phyloP scores from a whole-genome alignment of 2,113 vertebrate species.

The Cinclus cinclus region DNA sequence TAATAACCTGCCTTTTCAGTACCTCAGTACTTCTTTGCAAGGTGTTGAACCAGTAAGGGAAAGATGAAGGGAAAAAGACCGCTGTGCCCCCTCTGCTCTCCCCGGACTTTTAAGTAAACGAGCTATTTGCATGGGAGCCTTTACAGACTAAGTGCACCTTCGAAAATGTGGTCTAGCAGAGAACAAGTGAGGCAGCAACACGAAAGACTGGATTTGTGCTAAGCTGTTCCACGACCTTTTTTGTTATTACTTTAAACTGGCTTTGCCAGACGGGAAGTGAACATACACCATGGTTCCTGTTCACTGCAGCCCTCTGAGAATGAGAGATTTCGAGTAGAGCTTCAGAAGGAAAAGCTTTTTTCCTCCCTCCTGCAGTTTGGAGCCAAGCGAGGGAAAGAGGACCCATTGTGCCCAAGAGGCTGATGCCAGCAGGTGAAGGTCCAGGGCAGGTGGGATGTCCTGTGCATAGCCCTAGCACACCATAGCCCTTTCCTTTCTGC shows the following conservation, averaged over 20 bases:
- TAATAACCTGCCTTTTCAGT: slow-evolving; percentile 8
- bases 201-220: background rate
- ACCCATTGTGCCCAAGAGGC: background rate
- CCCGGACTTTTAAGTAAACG: background rate
- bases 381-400: background rate
- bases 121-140: background rate
- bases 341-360: background rate
- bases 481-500: background rate
- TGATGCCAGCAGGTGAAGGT: background rate
- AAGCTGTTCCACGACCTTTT: background rate
- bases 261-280: slow-evolving; percentile 29
- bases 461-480: background rate
- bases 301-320: background rate
- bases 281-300: slow-evolving; percentile 13
- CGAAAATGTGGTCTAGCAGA: background rate
- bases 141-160: background rate
- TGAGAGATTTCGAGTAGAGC: background rate
- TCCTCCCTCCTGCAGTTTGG: accelerated
- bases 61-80: background rate
- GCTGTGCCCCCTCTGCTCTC: background rate
- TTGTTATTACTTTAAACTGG: background rate
- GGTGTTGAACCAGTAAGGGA: background rate
- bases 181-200: background rate
- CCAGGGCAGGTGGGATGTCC: background rate
- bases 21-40: background rate